Base-by-base conservation (phyloP, 1,140 invertebrate genomes). In the Oreohelix idahoensis region DNA sequence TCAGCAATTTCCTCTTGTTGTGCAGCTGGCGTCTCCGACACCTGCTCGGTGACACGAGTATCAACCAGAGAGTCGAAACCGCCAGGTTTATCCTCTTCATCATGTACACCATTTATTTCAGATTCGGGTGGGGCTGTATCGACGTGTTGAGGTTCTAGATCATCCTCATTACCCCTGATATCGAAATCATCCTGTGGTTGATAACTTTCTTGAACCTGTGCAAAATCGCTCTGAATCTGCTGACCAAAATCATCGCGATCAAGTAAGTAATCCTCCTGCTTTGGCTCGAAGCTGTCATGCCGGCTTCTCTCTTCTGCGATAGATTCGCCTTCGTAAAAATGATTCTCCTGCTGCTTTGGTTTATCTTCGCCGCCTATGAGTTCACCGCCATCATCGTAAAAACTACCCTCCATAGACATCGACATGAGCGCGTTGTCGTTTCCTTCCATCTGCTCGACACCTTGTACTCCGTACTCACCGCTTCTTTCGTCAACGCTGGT, bases 381-480 rank as follows among this genome's bases (percentile, higher is more conserved):
- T 42, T 82, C 80, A 23, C 80, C 80, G 1, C 80, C 80, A 35
- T 82, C 80, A 29, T 82, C 80, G 45, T 82, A 82, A 63, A 82
- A 82, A 63, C 80, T 82, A 11, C 80, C 80, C 32, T 82, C 80
- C 80, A 82, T 82, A 1, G 80, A 82, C 80, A 82, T 82, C 5
- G 80, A 82, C 80, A 82, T 82, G 32, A 82, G 51, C 8, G 80
- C 70, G 49, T 58, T 75, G 39, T 82, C 80, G 32, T 49, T 81
- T 36, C 1, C 32, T 42, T 63, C 71, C 20, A 20, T 20, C 10
- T 35, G 66, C 38, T 51, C 79, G 36, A 1, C 13, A n/a, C 36
- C 53, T 69, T 66, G 63, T 15, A 10, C 77, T 10, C 2, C 35
- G 39, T 53, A 63, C 32, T 70, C 49, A 10, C 70, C 80, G 45